These are phyloP conservation scores for Urophycis tenuis DNA, from an alignment of 2,797 vertebrate species.

Conservation along the genomic window DNA sequence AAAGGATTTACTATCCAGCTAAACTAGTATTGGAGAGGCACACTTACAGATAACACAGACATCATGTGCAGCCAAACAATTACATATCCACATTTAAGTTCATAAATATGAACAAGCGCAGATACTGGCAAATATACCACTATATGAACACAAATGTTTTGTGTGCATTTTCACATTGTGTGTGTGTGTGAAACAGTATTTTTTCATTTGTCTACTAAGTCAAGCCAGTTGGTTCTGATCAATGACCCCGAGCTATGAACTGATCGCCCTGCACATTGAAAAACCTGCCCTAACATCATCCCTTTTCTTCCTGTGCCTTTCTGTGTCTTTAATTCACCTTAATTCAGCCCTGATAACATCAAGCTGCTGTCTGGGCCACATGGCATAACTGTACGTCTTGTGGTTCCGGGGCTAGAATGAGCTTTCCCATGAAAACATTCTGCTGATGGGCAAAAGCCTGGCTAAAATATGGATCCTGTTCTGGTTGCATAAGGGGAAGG, in stretches of 20 bases:
- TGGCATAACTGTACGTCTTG: constrained; percentile 72
- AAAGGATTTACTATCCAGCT: background rate
- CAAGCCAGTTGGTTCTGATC: constrained; percentile 67
- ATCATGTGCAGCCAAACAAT: background rate
- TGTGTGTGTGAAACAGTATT: constrained; percentile 64
- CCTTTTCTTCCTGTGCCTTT: constrained; percentile 64
- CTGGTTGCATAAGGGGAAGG: constrained; percentile 38
- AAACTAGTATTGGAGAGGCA: constrained; percentile 23
- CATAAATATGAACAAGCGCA: background rate
- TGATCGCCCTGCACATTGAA: constrained; percentile 64
- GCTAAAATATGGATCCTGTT: constrained; percentile 67
- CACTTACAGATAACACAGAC: constrained; percentile 6
- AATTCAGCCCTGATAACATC: constrained; percentile 78
- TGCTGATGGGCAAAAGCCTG: constrained; percentile 61
- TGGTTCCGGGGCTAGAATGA: constrained; percentile 53
- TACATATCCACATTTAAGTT: no score
- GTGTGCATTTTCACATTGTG: constrained; percentile 6
- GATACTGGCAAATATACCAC: background rate
- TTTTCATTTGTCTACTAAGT: constrained; percentile 57
- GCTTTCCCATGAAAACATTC: constrained; percentile 63
- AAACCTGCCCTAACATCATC: constrained; percentile 68
- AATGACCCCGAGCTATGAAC: constrained; percentile 67
- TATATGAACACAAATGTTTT: background rate
- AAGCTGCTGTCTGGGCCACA: constrained; percentile 53
- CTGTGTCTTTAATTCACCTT: constrained; percentile 76